phyloP scores from a whole-genome alignment of 2,888 invertebrate species.

The Dicroscelio sp. region DNA sequence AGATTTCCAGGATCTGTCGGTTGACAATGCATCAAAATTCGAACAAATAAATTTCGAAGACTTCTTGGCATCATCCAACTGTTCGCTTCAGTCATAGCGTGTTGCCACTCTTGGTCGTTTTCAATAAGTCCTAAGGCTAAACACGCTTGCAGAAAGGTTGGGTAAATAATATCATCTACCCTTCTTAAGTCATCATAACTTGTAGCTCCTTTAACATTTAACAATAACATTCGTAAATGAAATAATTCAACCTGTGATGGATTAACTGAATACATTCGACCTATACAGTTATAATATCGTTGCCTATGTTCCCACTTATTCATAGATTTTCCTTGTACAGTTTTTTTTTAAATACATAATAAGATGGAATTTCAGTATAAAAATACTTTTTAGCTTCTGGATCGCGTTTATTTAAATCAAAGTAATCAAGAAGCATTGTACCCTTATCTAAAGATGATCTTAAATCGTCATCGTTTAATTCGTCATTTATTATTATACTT shows the following conservation, averaged over 20 bases:
- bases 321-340: background rate
- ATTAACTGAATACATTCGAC: slow-evolving; percentile 9
- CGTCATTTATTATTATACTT: background rate
- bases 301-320: background rate
- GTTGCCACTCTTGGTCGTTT: background rate
- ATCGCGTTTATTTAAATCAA: slow-evolving; percentile 5
- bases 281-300: background rate
- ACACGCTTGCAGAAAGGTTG: background rate
- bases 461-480: background rate
- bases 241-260: slow-evolving; percentile 6
- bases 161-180: background rate
- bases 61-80: slow-evolving; percentile 14
- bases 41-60: slow-evolving; percentile 12
- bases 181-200: slow-evolving; percentile 1
- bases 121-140: background rate
- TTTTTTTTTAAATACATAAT: slow-evolving; percentile 12
- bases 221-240: background rate
- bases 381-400: background rate
- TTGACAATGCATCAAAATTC: no score
- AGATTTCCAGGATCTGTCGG: background rate
- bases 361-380: slow-evolving; percentile 6
- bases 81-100: background rate
- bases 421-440: background rate
- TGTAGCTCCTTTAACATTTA: slow-evolving; percentile 6
- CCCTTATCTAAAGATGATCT: background rate